Evolutionary conservation across 2,113 vertebrate species (phyloP).

Genomic region (Muntiacus reevesi): DNA sequence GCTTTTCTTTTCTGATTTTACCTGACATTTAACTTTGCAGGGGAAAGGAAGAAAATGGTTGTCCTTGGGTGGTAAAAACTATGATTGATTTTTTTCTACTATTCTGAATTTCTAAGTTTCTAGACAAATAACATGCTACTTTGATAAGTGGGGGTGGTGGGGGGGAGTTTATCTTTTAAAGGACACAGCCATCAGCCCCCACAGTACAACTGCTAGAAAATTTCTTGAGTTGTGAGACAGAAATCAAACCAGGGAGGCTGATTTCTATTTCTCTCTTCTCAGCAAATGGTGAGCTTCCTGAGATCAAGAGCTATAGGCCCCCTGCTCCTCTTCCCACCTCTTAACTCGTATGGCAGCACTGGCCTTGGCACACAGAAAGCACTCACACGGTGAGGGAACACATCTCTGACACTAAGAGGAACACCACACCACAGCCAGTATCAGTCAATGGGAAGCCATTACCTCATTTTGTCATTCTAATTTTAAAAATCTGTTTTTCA

Average conservation of each 20-base stretch:
- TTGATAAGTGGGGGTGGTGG: background rate
- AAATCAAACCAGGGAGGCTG: background rate
- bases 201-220: background rate
- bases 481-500: background rate
- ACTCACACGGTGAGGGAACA: background rate
- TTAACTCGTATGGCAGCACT: fast-evolving
- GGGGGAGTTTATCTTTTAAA: background rate
- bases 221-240: background rate
- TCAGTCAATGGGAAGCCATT: background rate
- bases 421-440: background rate
- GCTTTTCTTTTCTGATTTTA: background rate
- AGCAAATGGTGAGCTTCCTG: background rate
- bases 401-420: background rate
- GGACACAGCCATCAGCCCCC: background rate
- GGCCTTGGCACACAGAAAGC: background rate
- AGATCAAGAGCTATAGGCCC: background rate
- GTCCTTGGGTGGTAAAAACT: background rate
- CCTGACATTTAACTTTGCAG: background rate
- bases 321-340: background rate
- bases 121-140: background rate
- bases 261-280: background rate
- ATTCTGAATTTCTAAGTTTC: background rate
- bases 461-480: background rate
- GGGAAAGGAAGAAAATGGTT: background rate
- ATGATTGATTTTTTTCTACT: background rate